Base-by-base conservation (phyloP, 1,140 invertebrate species). In the Contarinia nasturtii region DNA sequence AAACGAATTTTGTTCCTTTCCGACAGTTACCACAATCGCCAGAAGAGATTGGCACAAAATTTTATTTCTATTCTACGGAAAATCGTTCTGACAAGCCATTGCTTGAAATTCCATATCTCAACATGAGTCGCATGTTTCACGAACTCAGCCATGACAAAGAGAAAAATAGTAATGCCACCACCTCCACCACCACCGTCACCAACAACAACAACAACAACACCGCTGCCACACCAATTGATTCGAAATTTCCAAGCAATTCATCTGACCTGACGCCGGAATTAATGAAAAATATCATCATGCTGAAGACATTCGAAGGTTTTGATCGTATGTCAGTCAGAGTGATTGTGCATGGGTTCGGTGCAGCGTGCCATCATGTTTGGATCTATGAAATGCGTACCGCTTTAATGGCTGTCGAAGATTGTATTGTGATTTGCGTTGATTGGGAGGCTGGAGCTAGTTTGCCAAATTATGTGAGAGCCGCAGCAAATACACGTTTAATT, bases 311-410 rank as follows among this genome's bases (percentile, higher is more conserved):
- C 18, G 56, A 60, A 45, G 61, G 61, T 2, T 60, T 63, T 49
- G 57, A 63, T 43, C 56, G 61, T 40, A 50, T 63, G n/a, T 80
- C 84, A 0, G 84, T 85, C 14, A 86, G 91, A 61, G 76, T 97
- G 19, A 85, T 96, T 49, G 86, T 94, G 0, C 92, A 97, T 56
- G 92, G 92, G 3, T 97, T 95, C 57, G 86, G 89, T 1, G 88
- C 86, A 41, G 84, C 82, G 54, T 92, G 89, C 56, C 76, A 80
- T 17, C 79, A 86, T 51, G 77, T 87, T 10, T 95, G 91, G 91
- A 86, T 94, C 0, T 83, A 86, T 56, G 86, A 92, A 58, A 92
- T 95, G 84, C 73, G 86, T 36, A 80, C 82, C 17, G 86, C 86
- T 11, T 69, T 94, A 1, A 83, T 92, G 77, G 78, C 81, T 17